phyloP scores from a whole-genome alignment of 2,888 invertebrate species.

The Atherix ibis region DNA sequence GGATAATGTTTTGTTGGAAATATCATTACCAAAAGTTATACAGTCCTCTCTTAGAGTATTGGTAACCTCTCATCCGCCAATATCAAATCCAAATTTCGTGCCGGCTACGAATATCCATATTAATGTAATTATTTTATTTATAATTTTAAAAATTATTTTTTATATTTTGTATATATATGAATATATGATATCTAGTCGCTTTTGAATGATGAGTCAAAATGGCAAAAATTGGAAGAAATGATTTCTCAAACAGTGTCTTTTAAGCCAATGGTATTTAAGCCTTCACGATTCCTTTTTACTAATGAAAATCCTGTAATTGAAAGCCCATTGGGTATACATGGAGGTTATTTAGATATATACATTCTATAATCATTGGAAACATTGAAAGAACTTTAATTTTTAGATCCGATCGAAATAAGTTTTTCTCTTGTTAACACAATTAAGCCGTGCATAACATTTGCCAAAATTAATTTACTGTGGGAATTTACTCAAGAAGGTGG shows the following conservation, averaged over 20 bases:
- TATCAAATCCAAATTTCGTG: conserved; percentile 19
- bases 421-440: conserved; percentile 34
- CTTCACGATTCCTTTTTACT: conserved; percentile 57
- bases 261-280: conserved; percentile 58
- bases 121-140: conserved; percentile 14
- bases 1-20: conserved; percentile 37
- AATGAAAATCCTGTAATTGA: conserved; percentile 44
- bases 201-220: conserved; percentile 35
- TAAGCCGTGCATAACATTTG: conserved; percentile 38
- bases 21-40: conserved; percentile 62
- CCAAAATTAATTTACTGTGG: conserved; percentile 28
- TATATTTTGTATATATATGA: conserved; percentile 1
- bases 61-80: conserved; percentile 23
- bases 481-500: conserved; percentile 29
- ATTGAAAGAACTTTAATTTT: too few species aligned
- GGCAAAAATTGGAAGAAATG: conserved; percentile 65
- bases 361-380: background rate
- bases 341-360: conserved; percentile 34
- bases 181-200: conserved; percentile 18
- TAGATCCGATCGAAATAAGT: conserved; percentile 68
- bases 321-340: conserved; percentile 56
- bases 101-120: conserved; percentile 29
- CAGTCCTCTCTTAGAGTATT: conserved; percentile 54
- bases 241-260: conserved; percentile 53
- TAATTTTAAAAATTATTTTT: conserved; percentile 2